phyloP scores from a whole-genome alignment of 2,113 vertebrate genomes.

The Ageneiosus marmoratus region DNA sequence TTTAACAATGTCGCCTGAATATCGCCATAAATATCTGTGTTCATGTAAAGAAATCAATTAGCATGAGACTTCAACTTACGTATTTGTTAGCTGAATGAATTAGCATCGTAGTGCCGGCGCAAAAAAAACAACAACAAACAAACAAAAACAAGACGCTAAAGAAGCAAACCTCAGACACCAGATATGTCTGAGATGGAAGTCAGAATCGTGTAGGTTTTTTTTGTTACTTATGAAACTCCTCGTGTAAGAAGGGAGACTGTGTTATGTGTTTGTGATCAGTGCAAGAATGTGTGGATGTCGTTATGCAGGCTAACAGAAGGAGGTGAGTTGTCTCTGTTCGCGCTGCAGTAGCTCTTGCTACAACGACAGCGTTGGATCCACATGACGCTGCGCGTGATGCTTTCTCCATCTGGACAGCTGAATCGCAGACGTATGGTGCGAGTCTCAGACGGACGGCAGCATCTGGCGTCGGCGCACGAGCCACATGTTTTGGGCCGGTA shows the following conservation, averaged over 20 bases:
- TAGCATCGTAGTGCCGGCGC: not conserved
- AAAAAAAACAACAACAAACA: too few species aligned
- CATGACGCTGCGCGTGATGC: constrained; percentile 68
- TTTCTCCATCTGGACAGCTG: constrained; percentile 66
- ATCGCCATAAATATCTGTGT: not conserved
- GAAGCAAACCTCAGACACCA: not conserved
- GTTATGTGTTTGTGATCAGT: constrained; percentile 1
- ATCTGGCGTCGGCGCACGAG: constrained; percentile 63
- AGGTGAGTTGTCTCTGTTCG: constrained; percentile 15
- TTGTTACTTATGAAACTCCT: not conserved
- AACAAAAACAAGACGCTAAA: too few species aligned
- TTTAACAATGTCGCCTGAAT: not conserved
- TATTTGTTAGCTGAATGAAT: not conserved
- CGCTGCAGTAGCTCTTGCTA: constrained; percentile 46
- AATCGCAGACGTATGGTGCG: constrained; percentile 71
- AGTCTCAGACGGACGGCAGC: constrained; percentile 66
- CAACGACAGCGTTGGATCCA: constrained; percentile 74
- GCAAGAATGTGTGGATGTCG: constrained; percentile 75
- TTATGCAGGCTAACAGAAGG: constrained; percentile 69
- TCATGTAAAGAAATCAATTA: not conserved
- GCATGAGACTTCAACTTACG: too few species aligned
- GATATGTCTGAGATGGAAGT: not conserved
- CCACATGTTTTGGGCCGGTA: constrained; percentile 71
- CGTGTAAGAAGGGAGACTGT: not conserved
- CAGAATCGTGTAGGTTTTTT: not conserved